phyloP scores from a whole-genome alignment of 2,113 vertebrate species.

The Mustela nigripes region DNA sequence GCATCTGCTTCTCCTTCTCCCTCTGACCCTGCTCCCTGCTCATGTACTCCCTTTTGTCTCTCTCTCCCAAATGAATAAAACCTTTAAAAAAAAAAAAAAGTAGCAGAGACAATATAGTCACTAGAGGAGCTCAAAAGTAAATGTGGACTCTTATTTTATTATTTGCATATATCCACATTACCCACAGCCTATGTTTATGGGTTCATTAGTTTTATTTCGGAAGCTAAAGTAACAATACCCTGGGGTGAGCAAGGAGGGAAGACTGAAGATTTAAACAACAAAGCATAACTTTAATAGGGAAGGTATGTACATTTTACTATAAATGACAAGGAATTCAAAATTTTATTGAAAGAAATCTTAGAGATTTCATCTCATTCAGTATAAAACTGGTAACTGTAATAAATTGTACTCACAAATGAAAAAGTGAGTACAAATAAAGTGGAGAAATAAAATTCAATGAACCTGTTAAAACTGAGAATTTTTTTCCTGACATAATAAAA shows the following conservation, averaged over 20 bases:
- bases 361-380: background rate
- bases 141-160: background rate
- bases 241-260: background rate
- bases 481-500: slow-evolving; percentile 22
- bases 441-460: slow-evolving; percentile 31
- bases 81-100: background rate
- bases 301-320: slow-evolving; percentile 9
- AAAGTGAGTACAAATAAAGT: slow-evolving; percentile 22
- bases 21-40: background rate
- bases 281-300: background rate
- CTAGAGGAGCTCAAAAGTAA: background rate
- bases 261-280: background rate
- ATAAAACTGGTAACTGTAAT: background rate
- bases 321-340: background rate
- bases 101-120: background rate
- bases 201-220: background rate
- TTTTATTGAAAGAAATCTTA: background rate
- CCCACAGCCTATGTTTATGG: background rate
- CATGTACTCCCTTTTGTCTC: background rate
- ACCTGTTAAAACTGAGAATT: background rate
- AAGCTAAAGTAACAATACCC: background rate
- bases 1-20: background rate
- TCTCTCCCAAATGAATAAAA: background rate
- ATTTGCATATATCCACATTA: background rate
- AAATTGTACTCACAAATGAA: background rate